phyloP scores from a whole-genome alignment of 1,140 invertebrate species.

The Drosophila prosaltans region DNA sequence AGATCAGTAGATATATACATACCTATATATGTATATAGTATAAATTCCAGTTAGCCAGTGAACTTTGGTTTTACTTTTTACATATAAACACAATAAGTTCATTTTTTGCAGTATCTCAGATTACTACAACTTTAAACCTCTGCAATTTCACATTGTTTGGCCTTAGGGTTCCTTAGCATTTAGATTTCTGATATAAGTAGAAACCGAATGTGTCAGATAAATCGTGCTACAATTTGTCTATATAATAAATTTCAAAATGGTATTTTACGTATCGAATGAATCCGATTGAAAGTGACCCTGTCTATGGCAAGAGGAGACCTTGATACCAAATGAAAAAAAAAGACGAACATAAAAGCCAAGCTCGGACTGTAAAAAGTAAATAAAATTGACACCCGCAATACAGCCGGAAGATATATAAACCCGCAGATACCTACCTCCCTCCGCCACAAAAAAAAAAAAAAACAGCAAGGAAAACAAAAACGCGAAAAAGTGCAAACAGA shows the following conservation, averaged over 20 bases:
- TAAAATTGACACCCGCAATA: constrained; percentile 59
- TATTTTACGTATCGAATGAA: constrained; percentile 24
- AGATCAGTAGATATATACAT: too few species aligned
- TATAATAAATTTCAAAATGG: constrained; percentile 17
- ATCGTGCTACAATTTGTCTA: neutral
- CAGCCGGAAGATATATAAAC: constrained; percentile 42
- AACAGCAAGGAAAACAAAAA: constrained; percentile 22
- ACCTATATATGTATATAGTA: too few species aligned
- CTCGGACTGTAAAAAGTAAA: constrained; percentile 59
- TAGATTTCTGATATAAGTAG: too few species aligned
- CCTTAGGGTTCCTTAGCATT: neutral
- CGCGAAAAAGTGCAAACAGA: constrained; percentile 39
- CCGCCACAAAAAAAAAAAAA: constrained; percentile 9
- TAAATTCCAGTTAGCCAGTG: too few species aligned
- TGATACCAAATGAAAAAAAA: neutral
- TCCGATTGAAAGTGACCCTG: constrained; percentile 7
- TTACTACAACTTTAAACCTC: too few species aligned
- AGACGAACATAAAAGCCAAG: constrained; percentile 58
- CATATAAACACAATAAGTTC: too few species aligned
- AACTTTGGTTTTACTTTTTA: too few species aligned
- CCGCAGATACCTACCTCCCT: constrained; percentile 1
- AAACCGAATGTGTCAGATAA: neutral
- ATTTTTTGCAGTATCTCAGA: too few species aligned
- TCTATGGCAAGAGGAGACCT: constrained; percentile 1
- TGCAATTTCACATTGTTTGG: too few species aligned